Conservation (phyloP, 1,140 invertebrate genomes). For the Parapsyche elsis region DNA sequence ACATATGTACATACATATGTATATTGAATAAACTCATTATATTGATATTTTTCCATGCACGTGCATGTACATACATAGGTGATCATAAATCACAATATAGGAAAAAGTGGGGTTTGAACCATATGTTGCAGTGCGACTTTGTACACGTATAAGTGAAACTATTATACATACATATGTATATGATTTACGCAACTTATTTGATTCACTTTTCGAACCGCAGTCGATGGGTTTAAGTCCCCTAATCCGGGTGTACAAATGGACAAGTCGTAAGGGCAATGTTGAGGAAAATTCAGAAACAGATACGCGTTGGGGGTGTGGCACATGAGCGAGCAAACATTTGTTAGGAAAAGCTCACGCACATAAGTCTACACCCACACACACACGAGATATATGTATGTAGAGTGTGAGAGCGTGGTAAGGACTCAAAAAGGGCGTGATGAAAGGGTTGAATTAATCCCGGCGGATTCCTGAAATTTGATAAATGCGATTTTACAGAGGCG, state of each 20-base stretch:
- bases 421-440: conserved; percentile 5
- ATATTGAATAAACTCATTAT: no score
- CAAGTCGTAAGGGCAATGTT: conserved; percentile 11
- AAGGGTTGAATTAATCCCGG: conserved; percentile 22
- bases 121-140: not conserved
- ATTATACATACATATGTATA: not conserved
- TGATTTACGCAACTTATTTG: no score
- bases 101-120: not conserved
- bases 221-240: not conserved
- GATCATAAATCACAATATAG: not conserved
- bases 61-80: no score
- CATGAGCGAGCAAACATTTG: not conserved
- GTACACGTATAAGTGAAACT: not conserved
- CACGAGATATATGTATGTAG: not conserved
- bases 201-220: not conserved
- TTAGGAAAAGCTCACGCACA: no score
- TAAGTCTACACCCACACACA: no score
- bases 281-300: not conserved
- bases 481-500: conserved; percentile 13
- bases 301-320: not conserved
- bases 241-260: not conserved
- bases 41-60: no score
- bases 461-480: conserved; percentile 29
- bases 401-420: not conserved
- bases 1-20: no score